Conservation (phyloP, 1,140 invertebrate species). For the Drosophila sproati region DNA sequence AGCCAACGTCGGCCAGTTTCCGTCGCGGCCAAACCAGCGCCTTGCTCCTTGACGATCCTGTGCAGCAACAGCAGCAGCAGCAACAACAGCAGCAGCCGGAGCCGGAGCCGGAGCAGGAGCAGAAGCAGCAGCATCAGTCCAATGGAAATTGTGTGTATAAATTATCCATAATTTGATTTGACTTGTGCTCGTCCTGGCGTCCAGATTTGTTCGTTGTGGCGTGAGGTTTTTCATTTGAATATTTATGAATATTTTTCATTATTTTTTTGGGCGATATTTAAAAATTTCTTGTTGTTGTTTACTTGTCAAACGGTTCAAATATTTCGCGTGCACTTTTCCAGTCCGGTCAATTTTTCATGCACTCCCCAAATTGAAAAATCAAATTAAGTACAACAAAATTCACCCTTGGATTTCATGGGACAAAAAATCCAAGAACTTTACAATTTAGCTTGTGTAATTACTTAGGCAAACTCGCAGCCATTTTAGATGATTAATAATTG, state of each 20-base stretch:
- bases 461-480: slow-evolving; percentile 17
- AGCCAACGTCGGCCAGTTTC: slow-evolving; percentile 54
- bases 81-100: neutral
- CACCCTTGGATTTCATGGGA: neutral
- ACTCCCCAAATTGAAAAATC: slow-evolving; percentile 32
- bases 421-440: neutral
- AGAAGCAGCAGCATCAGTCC: slow-evolving; percentile 33
- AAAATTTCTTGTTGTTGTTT: slow-evolving; percentile 15
- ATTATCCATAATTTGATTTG: slow-evolving; percentile 77
- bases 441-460: slow-evolving; percentile 24
- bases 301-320: slow-evolving; percentile 4
- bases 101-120: neutral
- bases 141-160: slow-evolving; percentile 65
- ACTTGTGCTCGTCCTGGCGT: slow-evolving; percentile 39
- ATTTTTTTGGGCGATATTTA: slow-evolving; percentile 11
- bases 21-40: slow-evolving; percentile 17
- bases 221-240: slow-evolving; percentile 74
- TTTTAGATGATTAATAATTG: slow-evolving; percentile 17
- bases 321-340: slow-evolving; percentile 39
- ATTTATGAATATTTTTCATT: slow-evolving; percentile 66
- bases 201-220: slow-evolving; percentile 25
- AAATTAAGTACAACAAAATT: slow-evolving; percentile 20
- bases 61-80: slow-evolving; percentile 4
- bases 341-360: slow-evolving; percentile 45
- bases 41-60: slow-evolving; percentile 46